These are phyloP conservation scores for Peribatodes rhomboidaria DNA, from an alignment of 2,888 invertebrate genomes.

Conservation along the genomic window DNA sequence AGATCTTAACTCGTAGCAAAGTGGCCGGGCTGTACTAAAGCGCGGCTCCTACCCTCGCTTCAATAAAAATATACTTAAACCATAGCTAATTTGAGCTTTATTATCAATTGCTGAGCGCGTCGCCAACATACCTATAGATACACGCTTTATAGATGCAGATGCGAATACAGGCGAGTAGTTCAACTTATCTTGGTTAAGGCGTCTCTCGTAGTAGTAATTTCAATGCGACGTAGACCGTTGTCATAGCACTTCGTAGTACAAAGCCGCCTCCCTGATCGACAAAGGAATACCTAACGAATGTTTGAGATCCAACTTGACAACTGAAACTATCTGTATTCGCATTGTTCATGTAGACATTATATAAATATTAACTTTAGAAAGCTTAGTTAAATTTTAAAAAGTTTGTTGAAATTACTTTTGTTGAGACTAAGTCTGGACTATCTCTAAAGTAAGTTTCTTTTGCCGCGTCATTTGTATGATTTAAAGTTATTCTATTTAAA, in stretches of 20 bases:
- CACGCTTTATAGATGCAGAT: too few relatives aligned
- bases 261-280: constrained; percentile 50
- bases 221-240: constrained; percentile 27
- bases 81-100: too few relatives aligned
- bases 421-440: background rate
- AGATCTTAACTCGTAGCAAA: too few relatives aligned
- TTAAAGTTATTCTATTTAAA: too few relatives aligned
- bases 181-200: background rate
- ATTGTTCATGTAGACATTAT: constrained; percentile 39
- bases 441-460: background rate
- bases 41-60: too few relatives aligned
- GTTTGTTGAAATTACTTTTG: background rate
- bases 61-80: too few relatives aligned
- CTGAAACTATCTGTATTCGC: constrained; percentile 48
- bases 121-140: too few relatives aligned
- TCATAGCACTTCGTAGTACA: constrained; percentile 40
- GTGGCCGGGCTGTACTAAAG: too few relatives aligned
- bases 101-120: too few relatives aligned
- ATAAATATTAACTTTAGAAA: constrained; percentile 28
- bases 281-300: constrained; percentile 68
- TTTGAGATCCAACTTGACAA: constrained; percentile 59
- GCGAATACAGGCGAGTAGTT: background rate
- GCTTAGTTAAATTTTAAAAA: background rate
- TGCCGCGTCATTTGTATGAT: too few relatives aligned
- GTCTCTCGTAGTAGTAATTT: constrained; percentile 20